Evolutionary conservation across 2,113 vertebrate genomes (phyloP).

Genomic region (Bettongia penicillata): DNA sequence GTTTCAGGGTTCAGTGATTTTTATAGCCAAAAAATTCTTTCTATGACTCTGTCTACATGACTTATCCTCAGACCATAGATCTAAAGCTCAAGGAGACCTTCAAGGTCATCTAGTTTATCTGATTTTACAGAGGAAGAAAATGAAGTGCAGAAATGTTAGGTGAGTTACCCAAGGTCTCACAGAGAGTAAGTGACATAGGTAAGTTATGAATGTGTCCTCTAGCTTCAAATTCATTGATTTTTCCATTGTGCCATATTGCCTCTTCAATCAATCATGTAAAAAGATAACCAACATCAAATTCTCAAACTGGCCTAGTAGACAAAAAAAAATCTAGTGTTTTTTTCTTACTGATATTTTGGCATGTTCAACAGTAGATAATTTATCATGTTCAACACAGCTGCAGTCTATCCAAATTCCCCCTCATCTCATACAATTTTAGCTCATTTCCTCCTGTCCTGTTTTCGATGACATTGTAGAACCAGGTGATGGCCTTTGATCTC

Average conservation of each 20-base stretch:
- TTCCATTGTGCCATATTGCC: background rate
- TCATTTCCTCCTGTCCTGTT: background rate
- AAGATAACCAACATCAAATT: background rate
- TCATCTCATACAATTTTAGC: slow-evolving; percentile 10
- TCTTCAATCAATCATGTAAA: background rate
- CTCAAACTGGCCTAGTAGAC: background rate
- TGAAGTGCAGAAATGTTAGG: background rate
- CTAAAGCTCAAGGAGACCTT: slow-evolving; percentile 12
- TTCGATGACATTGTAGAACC: background rate
- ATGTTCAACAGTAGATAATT: background rate
- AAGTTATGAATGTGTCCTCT: background rate
- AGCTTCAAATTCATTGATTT: background rate
- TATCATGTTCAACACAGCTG: background rate
- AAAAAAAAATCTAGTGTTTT: background rate
- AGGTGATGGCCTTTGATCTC: background rate
- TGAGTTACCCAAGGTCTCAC: background rate
- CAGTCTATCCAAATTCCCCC: slow-evolving; percentile 39
- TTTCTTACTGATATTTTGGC: background rate
- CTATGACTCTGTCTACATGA: slow-evolving; percentile 19
- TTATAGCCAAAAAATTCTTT: slow-evolving; percentile 18
- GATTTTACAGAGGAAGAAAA: slow-evolving; percentile 15
- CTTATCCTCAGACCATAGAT: background rate
- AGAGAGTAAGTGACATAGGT: background rate
- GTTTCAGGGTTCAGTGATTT: slow-evolving; percentile 24
- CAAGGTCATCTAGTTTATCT: background rate